Conservation (phyloP, 2,888 invertebrate species). For the Pollenia labialis region DNA sequence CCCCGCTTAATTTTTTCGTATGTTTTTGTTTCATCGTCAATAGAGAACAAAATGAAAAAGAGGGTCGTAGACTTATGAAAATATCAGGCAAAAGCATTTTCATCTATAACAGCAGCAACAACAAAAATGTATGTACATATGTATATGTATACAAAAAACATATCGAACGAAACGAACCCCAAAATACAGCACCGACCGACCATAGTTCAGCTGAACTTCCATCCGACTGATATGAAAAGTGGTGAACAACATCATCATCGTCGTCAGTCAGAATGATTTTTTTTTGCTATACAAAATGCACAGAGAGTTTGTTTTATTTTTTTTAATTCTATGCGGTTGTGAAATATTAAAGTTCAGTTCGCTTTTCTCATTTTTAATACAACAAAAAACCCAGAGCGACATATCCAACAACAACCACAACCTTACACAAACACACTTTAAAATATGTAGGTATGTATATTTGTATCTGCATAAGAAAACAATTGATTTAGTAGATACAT, state of each 20-base stretch:
- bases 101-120: constrained; percentile 37
- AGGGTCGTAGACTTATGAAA: constrained; percentile 56
- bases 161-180: constrained; percentile 44
- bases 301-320: constrained; percentile 47
- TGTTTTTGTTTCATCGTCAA: constrained; percentile 21
- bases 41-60: constrained; percentile 54
- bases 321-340: constrained; percentile 45
- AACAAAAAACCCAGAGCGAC: constrained; percentile 22
- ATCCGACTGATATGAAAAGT: constrained; percentile 49
- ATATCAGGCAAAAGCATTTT: constrained; percentile 49
- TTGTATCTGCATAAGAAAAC: constrained; percentile 12
- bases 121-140: not conserved
- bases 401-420: constrained; percentile 39
- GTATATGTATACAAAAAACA: not conserved
- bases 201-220: constrained; percentile 37
- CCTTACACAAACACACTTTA: not conserved
- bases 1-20: constrained; percentile 23
- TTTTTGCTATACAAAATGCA: not conserved
- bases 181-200: constrained; percentile 22
- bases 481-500: constrained; percentile 23
- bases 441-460: not conserved
- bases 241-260: constrained; percentile 43
- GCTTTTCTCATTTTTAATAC: constrained; percentile 48
- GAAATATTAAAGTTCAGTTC: constrained; percentile 63
- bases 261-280: constrained; percentile 1